Conservation (phyloP, 37 sponge, comb jelly and placozoan species). For the Cliona cf. orientalis region DNA sequence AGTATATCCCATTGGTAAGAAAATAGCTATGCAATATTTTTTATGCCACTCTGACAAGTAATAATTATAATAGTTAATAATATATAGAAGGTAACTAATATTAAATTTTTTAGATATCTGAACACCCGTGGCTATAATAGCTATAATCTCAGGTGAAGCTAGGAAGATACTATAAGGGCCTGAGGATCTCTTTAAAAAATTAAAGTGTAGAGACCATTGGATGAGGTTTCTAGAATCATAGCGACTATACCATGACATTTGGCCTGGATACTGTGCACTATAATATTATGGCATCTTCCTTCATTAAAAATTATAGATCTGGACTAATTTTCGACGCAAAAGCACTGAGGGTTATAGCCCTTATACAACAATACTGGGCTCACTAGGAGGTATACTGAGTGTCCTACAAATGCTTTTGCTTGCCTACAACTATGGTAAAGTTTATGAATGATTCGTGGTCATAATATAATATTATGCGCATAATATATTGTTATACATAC, state of each 20-base stretch:
- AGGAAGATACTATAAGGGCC: too few species aligned
- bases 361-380: constrained; percentile 86
- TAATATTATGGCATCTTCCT: too few species aligned
- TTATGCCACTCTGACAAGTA: too few species aligned
- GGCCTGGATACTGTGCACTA: too few species aligned
- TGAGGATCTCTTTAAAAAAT: too few species aligned
- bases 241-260: too few species aligned
- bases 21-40: background rate
- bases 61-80: too few species aligned
- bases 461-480: background rate
- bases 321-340: constrained; percentile 83
- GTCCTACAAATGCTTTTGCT: constrained; percentile 95
- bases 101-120: background rate
- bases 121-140: background rate
- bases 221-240: too few species aligned
- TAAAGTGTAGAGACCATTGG: too few species aligned
- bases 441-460: background rate
- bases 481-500: background rate
- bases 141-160: background rate
- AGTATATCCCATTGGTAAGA: constrained; percentile 86
- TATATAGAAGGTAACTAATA: too few species aligned
- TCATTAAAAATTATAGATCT: constrained; percentile 81
- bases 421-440: constrained; percentile 90
- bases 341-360: constrained; percentile 97
- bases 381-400: constrained; percentile 89